A percentile compares a stretch with the other conserved stretches of the same genome.
These are phyloP conservation scores for Meteorus cinctellus DNA, from an alignment of 2,888 invertebrate genomes.

Conservation along the genomic window DNA sequence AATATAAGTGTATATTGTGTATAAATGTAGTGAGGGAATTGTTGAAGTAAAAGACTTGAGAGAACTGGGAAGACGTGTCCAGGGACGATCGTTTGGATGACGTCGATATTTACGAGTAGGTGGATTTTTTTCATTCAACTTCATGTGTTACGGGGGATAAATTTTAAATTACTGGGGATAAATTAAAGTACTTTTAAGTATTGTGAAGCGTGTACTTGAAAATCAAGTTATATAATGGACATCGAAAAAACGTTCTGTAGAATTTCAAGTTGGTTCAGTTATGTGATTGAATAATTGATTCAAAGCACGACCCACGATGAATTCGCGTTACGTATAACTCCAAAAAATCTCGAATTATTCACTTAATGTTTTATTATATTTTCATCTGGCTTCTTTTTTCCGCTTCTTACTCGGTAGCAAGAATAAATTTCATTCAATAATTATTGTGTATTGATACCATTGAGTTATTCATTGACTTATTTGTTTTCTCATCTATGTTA, in stretches of 20 bases:
- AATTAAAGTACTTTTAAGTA: not conserved
- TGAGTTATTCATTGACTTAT: no score
- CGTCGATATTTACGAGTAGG: conserved; percentile 26
- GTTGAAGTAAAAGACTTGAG: not conserved
- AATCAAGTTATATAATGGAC: not conserved
- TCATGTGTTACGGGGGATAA: not conserved
- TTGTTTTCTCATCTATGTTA: no score
- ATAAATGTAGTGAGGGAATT: not conserved
- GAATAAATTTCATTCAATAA: no score
- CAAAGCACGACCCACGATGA: not conserved
- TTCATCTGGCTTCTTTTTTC: not conserved
- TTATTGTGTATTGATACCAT: no score
- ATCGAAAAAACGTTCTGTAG: conserved; percentile 16
- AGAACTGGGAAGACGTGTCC: conserved; percentile 1
- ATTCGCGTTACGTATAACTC: not conserved
- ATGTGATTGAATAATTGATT: not conserved
- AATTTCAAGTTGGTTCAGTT: conserved; percentile 17
- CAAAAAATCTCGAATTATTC: not conserved
- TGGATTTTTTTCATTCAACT: not conserved
- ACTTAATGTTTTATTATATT: not conserved
- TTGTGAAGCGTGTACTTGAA: conserved; percentile 1
- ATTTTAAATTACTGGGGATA: not conserved
- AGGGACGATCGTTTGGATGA: conserved; percentile 14
- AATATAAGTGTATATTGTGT: not conserved
- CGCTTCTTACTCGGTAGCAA: not conserved